Percentiles rank a stretch among this genome's conserved stretches.
Evolutionary conservation across 2,888 invertebrate species (phyloP).

Genomic region (Sinohyriopsis cumingii): DNA sequence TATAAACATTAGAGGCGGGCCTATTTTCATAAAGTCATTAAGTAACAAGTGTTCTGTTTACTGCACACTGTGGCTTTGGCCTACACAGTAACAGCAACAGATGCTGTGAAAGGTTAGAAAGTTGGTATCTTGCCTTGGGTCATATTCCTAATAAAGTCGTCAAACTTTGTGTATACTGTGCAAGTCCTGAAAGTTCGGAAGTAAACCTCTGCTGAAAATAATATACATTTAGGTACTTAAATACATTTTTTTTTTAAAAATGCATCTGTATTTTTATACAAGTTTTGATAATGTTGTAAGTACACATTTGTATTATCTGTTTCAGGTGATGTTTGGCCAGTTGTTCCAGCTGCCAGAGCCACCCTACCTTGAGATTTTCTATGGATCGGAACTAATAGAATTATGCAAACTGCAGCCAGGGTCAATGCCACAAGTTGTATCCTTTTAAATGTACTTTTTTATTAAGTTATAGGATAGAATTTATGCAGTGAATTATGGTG

Average conservation of each 20-base stretch:
- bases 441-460: slow-evolving; percentile 38
- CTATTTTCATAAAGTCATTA: no score
- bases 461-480: neutral
- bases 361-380: slow-evolving; percentile 91
- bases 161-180: no score
- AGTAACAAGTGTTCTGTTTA: no score
- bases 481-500: neutral
- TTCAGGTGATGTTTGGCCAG: slow-evolving; percentile 89
- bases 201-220: neutral
- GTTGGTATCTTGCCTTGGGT: no score
- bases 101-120: no score
- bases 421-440: slow-evolving; percentile 90
- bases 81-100: no score
- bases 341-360: slow-evolving; percentile 93
- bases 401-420: slow-evolving; percentile 96
- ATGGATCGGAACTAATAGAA: slow-evolving; percentile 96
- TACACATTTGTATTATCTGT: slow-evolving; percentile 14
- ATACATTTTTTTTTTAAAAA: neutral
- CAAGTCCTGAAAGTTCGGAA: neutral
- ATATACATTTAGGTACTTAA: neutral
- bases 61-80: no score
- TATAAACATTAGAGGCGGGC: no score
- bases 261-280: neutral
- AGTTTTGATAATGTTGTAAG: neutral
- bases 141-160: no score